Evolutionary conservation across 2,797 vertebrate species (phyloP).

Genomic region (Acanthopagrus latus): DNA sequence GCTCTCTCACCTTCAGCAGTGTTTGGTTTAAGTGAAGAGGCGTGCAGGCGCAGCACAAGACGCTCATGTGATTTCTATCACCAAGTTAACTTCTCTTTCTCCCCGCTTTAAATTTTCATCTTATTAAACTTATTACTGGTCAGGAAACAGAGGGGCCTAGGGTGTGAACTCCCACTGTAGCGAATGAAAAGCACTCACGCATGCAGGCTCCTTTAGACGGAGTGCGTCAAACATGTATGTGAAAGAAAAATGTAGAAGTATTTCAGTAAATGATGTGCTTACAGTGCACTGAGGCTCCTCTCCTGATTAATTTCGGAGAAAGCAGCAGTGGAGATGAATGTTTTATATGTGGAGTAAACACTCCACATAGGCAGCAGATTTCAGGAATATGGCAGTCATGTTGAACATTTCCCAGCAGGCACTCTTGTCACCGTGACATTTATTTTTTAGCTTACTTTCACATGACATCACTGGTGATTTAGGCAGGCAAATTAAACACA

Average conservation of each 20-base stretch:
- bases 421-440: constrained; percentile 55
- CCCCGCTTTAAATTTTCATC: constrained; percentile 58
- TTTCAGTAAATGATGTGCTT: constrained; percentile 47
- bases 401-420: constrained; percentile 67
- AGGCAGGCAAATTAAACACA: constrained; percentile 74
- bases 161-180: constrained; percentile 58
- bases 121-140: constrained; percentile 73
- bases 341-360: constrained; percentile 78
- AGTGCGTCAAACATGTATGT: constrained; percentile 37
- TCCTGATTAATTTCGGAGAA: constrained; percentile 73
- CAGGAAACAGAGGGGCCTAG: constrained; percentile 52
- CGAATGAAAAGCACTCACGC: constrained; percentile 44
- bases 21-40: constrained; percentile 81
- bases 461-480: constrained; percentile 75
- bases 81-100: constrained; percentile 67
- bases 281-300: constrained; percentile 41
- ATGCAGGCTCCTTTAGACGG: constrained; percentile 1
- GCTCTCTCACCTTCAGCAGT: constrained; percentile 79
- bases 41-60: constrained; percentile 65
- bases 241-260: constrained; percentile 47
- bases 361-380: constrained; percentile 50
- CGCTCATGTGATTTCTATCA: constrained; percentile 66
- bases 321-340: constrained; percentile 62
- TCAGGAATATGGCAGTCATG: constrained; percentile 62
- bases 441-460: constrained; percentile 72